These are phyloP conservation scores for Datnioides undecimradiatus DNA, from an alignment of 2,113 vertebrate species.

Conservation along the genomic window DNA sequence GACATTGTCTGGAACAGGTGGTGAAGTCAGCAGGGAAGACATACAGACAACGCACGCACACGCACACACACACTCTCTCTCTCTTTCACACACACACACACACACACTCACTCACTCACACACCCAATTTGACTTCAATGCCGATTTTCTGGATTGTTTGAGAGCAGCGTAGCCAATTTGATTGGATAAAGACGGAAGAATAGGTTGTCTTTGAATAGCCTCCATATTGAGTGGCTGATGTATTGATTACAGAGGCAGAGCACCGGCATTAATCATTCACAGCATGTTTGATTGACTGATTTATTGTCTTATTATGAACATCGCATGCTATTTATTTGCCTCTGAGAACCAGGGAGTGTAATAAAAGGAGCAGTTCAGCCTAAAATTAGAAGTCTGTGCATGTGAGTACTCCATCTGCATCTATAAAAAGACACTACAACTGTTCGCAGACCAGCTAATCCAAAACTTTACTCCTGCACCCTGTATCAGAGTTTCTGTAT, in stretches of 20 bases:
- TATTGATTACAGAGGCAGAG: slow-evolving; percentile 69
- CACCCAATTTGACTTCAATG: slow-evolving; percentile 61
- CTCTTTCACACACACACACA: slow-evolving; percentile 31
- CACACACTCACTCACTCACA: slow-evolving; percentile 26
- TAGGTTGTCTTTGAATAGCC: slow-evolving; percentile 53
- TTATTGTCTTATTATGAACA: slow-evolving; percentile 55
- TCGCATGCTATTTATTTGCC: slow-evolving; percentile 36
- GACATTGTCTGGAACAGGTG: slow-evolving; percentile 86
- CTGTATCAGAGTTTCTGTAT: too few relatives aligned
- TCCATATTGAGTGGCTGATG: slow-evolving; percentile 65
- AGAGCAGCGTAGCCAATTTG: slow-evolving; percentile 48
- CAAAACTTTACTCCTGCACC: not conserved
- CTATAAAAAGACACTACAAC: not conserved
- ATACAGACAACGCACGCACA: slow-evolving; percentile 50
- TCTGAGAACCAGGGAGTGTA: slow-evolving; percentile 20
- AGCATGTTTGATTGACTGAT: slow-evolving; percentile 65
- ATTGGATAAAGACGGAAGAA: slow-evolving; percentile 59
- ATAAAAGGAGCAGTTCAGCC: slow-evolving; percentile 20
- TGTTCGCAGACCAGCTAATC: not conserved
- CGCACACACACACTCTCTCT: slow-evolving; percentile 31
- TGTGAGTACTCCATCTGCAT: not conserved
- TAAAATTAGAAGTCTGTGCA: not conserved
- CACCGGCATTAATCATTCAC: slow-evolving; percentile 63
- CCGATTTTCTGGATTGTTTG: slow-evolving; percentile 68
- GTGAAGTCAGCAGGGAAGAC: slow-evolving; percentile 83